Evolutionary conservation across 2,888 invertebrate genomes (phyloP).

Genomic region (Tenthredo notha): DNA sequence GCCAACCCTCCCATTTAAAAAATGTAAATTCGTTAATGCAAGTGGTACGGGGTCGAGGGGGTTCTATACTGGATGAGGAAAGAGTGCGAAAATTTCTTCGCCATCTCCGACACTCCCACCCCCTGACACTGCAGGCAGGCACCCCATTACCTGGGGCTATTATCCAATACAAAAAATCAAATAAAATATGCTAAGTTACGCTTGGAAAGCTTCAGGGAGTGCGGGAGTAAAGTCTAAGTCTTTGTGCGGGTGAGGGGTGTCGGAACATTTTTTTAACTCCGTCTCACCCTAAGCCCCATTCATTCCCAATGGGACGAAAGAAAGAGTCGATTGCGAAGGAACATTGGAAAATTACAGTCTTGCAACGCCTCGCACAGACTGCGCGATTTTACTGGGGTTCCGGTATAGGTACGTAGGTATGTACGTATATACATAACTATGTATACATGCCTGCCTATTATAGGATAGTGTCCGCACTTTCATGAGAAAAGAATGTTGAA

Average conservation of each 20-base stretch:
- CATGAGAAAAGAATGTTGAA: slow-evolving; percentile 37
- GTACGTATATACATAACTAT: not conserved
- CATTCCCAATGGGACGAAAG: slow-evolving; percentile 66
- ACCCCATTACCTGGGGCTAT: slow-evolving; percentile 78
- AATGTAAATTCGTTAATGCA: slow-evolving; percentile 79
- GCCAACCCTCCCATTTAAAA: slow-evolving; percentile 76
- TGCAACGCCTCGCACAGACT: slow-evolving; percentile 53
- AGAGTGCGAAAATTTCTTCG: slow-evolving; percentile 73
- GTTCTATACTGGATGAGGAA: slow-evolving; percentile 56
- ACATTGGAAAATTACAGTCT: slow-evolving; percentile 54
- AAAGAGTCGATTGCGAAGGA: slow-evolving; percentile 57
- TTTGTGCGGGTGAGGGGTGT: slow-evolving; percentile 63
- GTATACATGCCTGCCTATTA: not conserved
- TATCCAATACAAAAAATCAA: slow-evolving; percentile 78
- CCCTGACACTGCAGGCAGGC: slow-evolving; percentile 58
- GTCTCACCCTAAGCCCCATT: slow-evolving; percentile 60
- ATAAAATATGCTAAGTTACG: slow-evolving; percentile 78
- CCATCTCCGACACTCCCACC: slow-evolving; percentile 57
- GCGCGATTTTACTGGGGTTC: slow-evolving; percentile 12
- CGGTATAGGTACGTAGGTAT: not conserved
- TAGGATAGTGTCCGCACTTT: not conserved
- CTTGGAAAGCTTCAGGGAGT: slow-evolving; percentile 71
- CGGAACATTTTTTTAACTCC: slow-evolving; percentile 64
- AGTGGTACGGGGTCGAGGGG: slow-evolving; percentile 62
- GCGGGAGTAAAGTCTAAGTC: slow-evolving; percentile 53